A percentile compares a stretch with the other conserved stretches of the same genome.
Conservation (phyloP, 2,888 invertebrate species). For the Acrobasis suavella region DNA sequence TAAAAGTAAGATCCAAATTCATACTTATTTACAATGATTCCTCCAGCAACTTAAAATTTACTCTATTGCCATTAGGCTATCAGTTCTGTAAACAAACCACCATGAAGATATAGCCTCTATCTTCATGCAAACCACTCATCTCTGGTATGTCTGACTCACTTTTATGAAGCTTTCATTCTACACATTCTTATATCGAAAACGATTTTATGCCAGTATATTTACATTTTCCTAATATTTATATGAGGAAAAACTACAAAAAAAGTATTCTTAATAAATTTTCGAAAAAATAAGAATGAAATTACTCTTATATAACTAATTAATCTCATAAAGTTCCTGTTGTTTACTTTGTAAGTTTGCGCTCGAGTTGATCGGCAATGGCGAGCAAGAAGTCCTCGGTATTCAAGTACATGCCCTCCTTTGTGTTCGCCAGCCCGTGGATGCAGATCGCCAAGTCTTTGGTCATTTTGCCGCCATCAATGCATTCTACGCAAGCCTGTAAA, state of each 20-base stretch:
- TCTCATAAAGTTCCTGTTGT: background rate
- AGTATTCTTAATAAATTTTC: background rate
- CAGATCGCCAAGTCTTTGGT: conserved; percentile 95
- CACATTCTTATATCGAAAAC: background rate
- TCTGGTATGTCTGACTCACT: background rate
- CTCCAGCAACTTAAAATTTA: background rate
- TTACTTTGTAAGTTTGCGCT: conserved; percentile 71
- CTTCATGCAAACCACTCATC: too few species aligned
- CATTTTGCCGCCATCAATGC: conserved; percentile 91
- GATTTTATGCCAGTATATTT: background rate
- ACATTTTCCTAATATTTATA: background rate
- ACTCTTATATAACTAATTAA: background rate
- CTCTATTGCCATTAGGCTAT: background rate
- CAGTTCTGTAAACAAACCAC: background rate
- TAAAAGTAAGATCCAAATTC: background rate
- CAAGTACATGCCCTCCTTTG: conserved; percentile 91
- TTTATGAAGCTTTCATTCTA: background rate
- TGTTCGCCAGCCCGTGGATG: conserved; percentile 91
- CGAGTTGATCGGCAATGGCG: conserved; percentile 89
- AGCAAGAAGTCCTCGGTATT: conserved; percentile 93
- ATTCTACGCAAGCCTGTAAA: conserved; percentile 88
- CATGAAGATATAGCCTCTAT: too few species aligned
- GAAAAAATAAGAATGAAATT: background rate
- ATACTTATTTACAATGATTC: background rate
- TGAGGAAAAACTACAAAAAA: background rate